phyloP scores from a whole-genome alignment of 2,113 vertebrate genomes.

The Cyanoderma ruficeps region DNA sequence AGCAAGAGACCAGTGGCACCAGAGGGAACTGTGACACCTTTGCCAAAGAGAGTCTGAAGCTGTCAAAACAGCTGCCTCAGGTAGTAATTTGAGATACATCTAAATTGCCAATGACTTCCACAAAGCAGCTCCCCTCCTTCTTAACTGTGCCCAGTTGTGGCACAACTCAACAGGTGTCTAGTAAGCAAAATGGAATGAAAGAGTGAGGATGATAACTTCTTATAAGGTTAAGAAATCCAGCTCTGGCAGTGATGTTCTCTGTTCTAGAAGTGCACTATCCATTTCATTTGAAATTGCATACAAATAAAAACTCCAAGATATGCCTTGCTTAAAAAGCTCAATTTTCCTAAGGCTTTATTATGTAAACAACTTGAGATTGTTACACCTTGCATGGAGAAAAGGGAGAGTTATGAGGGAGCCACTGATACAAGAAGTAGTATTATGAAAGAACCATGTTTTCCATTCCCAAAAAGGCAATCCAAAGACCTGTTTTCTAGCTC shows the following conservation, averaged over 20 bases:
- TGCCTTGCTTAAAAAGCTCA: not conserved
- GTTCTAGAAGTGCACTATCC: not conserved
- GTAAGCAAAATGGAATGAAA: not conserved
- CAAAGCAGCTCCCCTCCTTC: not conserved
- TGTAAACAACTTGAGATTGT: not conserved
- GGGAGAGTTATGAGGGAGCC: not conserved
- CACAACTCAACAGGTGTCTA: not conserved
- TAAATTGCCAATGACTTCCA: not conserved
- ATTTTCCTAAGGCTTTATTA: not conserved
- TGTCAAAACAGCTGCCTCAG: not conserved
- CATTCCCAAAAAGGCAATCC: slow-evolving; percentile 1
- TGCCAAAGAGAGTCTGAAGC: not conserved
- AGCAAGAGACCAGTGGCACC: not conserved
- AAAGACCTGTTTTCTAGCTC: not conserved
- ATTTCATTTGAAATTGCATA: not conserved
- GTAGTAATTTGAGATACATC: not conserved
- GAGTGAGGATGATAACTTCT: not conserved
- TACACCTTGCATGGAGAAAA: not conserved
- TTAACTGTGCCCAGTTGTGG: not conserved
- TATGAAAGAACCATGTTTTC: not conserved
- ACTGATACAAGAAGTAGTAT: not conserved
- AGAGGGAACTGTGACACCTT: not conserved
- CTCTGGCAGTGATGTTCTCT: not conserved
- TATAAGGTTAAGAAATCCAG: not conserved
- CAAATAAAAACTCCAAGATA: not conserved